A percentile compares a stretch with the other conserved stretches of the same genome.
Evolutionary conservation across 2,888 invertebrate genomes (phyloP).

Genomic region (Ischnura elegans): DNA sequence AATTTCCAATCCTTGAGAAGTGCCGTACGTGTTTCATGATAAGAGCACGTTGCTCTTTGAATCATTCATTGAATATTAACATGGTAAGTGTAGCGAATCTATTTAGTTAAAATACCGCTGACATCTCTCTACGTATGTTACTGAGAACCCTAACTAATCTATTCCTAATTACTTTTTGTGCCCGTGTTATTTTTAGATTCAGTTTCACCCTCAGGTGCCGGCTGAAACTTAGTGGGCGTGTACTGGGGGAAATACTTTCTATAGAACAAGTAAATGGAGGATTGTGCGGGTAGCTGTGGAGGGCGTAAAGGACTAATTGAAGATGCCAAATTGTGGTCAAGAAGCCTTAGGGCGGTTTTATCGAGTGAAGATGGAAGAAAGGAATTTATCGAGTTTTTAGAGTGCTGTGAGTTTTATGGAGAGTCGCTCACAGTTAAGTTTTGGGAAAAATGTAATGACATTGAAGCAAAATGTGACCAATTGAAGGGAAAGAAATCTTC

Average conservation of each 20-base stretch:
- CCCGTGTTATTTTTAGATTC: too few relatives aligned
- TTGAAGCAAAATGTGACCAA: not conserved
- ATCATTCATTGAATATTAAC: too few relatives aligned
- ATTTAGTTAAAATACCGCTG: too few relatives aligned
- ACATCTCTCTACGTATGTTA: too few relatives aligned
- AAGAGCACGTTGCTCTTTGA: too few relatives aligned
- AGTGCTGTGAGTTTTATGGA: not conserved
- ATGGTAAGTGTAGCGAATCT: too few relatives aligned
- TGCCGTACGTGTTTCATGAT: too few relatives aligned
- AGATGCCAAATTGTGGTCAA: not conserved
- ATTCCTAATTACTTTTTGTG: too few relatives aligned
- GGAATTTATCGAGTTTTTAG: not conserved
- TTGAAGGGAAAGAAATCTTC: not conserved
- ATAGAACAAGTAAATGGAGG: not conserved
- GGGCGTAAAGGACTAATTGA: not conserved
- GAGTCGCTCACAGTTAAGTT: not conserved
- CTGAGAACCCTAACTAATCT: too few relatives aligned
- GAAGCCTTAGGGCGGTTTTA: not conserved
- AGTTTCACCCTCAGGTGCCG: not conserved
- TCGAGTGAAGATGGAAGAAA: not conserved
- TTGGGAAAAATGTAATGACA: not conserved
- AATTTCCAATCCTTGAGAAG: too few relatives aligned
- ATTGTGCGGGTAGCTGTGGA: slow-evolving; percentile 19
- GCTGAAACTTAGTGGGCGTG: not conserved
- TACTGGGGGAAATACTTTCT: not conserved